Percentiles rank a stretch among this genome's conserved stretches.
Evolutionary conservation across 2,113 vertebrate species (phyloP).

Genomic region (Elephas maximus): DNA sequence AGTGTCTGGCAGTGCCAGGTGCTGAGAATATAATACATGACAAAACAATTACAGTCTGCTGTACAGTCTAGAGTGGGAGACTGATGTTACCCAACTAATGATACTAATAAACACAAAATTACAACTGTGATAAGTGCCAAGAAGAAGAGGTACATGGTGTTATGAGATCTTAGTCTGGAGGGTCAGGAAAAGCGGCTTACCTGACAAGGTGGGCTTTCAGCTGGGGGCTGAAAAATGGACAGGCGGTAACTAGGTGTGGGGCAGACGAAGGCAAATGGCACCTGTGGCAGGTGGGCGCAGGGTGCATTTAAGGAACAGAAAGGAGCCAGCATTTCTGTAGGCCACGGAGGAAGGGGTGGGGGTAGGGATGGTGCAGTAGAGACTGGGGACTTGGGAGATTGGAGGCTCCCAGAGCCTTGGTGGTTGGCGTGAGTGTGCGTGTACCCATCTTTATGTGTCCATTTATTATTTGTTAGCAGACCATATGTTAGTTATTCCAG

Average conservation of each 20-base stretch:
- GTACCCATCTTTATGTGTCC: not conserved
- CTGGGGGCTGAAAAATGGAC: not conserved
- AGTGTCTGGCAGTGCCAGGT: slow-evolving; percentile 31
- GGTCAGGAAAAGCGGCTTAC: not conserved
- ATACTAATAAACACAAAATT: slow-evolving; percentile 13
- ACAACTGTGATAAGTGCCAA: not conserved
- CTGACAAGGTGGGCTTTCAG: not conserved
- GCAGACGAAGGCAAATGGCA: not conserved
- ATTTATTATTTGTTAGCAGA: not conserved
- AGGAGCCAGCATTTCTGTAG: not conserved
- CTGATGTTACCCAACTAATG: not conserved
- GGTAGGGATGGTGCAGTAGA: not conserved
- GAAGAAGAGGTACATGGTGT: not conserved
- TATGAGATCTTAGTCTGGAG: not conserved
- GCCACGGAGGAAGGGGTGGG: not conserved
- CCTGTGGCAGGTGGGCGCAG: not conserved
- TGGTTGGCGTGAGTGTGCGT: not conserved
- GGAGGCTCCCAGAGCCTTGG: not conserved
- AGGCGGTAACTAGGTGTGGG: not conserved
- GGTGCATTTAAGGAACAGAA: not conserved
- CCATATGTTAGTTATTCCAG: slow-evolving; percentile 15
- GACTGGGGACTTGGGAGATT: not conserved
- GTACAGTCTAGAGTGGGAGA: not conserved
- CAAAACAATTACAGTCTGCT: slow-evolving; percentile 34
- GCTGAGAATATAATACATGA: not conserved